Conservation (phyloP, 1,140 invertebrate species). For the Lysiphlebus fabarum region DNA sequence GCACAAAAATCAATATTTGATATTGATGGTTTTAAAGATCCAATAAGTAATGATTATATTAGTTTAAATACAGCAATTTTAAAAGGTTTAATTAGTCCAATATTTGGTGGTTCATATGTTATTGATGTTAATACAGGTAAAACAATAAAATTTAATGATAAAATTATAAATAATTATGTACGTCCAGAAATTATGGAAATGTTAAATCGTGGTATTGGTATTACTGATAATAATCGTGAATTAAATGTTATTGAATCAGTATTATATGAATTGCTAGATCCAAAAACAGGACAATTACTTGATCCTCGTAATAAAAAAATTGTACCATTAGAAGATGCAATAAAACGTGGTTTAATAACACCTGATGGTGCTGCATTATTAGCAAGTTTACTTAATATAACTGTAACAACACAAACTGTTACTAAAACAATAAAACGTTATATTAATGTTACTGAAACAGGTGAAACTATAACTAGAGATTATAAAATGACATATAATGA, state of each 20-base stretch:
- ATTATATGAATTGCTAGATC: slow-evolving; percentile 76
- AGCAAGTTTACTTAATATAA: slow-evolving; percentile 79
- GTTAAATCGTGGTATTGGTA: slow-evolving; percentile 76
- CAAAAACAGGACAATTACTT: slow-evolving; percentile 79
- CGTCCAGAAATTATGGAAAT: slow-evolving; percentile 79
- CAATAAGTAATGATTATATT: slow-evolving; percentile 75
- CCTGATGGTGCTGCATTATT: slow-evolving; percentile 80
- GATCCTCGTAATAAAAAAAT: slow-evolving; percentile 73
- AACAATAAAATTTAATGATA: slow-evolving; percentile 69
- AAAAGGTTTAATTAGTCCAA: slow-evolving; percentile 73
- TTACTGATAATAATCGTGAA: slow-evolving; percentile 71
- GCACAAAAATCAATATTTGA: slow-evolving; percentile 86
- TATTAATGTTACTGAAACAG: slow-evolving; percentile 68
- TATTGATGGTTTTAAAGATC: slow-evolving; percentile 86
- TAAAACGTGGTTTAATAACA: slow-evolving; percentile 79
- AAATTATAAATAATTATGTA: slow-evolving; percentile 64
- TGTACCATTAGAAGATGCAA: slow-evolving; percentile 80
- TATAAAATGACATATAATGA: slow-evolving; percentile 73
- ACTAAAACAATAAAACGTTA: slow-evolving; percentile 78
- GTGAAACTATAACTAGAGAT: slow-evolving; percentile 58
- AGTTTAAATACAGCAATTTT: slow-evolving; percentile 83
- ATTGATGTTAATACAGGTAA: slow-evolving; percentile 71
- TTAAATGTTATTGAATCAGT: slow-evolving; percentile 83
- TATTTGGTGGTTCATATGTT: slow-evolving; percentile 68
- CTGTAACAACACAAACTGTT: slow-evolving; percentile 79